phyloP scores from a whole-genome alignment of 2,797 vertebrate genomes.

The Brachymystax lenok region DNA sequence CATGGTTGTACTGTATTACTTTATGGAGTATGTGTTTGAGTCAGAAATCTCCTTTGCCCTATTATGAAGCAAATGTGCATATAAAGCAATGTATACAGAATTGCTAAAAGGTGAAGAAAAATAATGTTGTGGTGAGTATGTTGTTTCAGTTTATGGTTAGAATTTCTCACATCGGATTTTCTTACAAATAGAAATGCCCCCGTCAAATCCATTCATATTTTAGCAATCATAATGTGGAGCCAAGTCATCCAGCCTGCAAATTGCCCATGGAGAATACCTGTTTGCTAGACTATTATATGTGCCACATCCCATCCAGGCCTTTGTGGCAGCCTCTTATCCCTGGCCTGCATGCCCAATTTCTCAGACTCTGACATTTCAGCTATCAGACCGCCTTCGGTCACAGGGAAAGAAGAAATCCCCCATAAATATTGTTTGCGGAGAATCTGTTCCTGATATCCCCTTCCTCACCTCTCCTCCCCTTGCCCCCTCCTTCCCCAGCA shows the following conservation, averaged over 20 bases:
- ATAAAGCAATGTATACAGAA: background rate
- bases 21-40: background rate
- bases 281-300: constrained; percentile 81
- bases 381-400: constrained; percentile 76
- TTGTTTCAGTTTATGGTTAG: constrained; percentile 70
- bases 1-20: background rate
- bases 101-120: constrained; percentile 33
- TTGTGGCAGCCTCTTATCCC: constrained; percentile 75
- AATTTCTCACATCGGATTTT: constrained; percentile 71
- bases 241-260: constrained; percentile 80
- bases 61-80: background rate
- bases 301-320: constrained; percentile 80
- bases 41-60: background rate
- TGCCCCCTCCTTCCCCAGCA: constrained; percentile 60
- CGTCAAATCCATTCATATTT: constrained; percentile 72
- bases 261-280: constrained; percentile 79
- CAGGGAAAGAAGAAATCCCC: constrained; percentile 66
- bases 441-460: constrained; percentile 64
- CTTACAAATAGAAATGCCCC: constrained; percentile 66
- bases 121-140: too few relatives aligned
- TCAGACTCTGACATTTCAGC: constrained; percentile 79
- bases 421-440: constrained; percentile 72
- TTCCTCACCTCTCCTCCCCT: constrained; percentile 35
- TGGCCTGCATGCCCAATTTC: constrained; percentile 81
- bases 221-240: constrained; percentile 72